Evolutionary conservation across 2,113 vertebrate species (phyloP), one percentile per base, ranked within the genome.

Genomic region (Leucosticte australis): DNA sequence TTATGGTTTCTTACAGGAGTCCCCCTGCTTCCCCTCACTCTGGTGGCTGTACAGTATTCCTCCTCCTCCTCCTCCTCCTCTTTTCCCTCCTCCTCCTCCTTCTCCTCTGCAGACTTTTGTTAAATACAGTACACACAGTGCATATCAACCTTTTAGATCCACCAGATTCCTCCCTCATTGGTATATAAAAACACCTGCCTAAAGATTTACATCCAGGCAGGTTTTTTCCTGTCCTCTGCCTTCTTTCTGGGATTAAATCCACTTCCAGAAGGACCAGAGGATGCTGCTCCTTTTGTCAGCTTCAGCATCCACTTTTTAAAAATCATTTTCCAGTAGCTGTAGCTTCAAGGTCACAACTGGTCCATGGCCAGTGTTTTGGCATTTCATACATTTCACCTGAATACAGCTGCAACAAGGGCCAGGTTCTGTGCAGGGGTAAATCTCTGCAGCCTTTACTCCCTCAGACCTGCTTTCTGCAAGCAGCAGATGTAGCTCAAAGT

Each of bases 1-100:
- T 96, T 97, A 95, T 64, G 94, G 91, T 90, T 97, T 92, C 96
- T 95, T 95, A 74, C 92, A 91, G 92, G 92, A 96, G 87, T 92
- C 90, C 87, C 95, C 96, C 78, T 96, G 90, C 94, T 80, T 86
- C 91, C 77, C 68, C 73, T 93, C 9, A 0, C 2, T 0, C 88
- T 95, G 89, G 79, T 69, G 89, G 24, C 84, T 89, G 87, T 44
- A 84, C 73, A 53, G 71, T 74, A 86, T 92, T 95, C 73, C 83
- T 96, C 75, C 78, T 92, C 82, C 46, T 90, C 73, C 8, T 63
- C 53, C 4, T 91, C 68, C 28, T 89, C 75, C 6, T 63, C 46
- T n/a, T 75, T 7, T 91, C 69, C 74, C 67, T 89, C 70, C 33
- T 87, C 71, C 11, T 86, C 69, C 13, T 95, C 76, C 82, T 96